Conservation (phyloP, 2,888 invertebrate genomes). For the Drosophila testacea region DNA sequence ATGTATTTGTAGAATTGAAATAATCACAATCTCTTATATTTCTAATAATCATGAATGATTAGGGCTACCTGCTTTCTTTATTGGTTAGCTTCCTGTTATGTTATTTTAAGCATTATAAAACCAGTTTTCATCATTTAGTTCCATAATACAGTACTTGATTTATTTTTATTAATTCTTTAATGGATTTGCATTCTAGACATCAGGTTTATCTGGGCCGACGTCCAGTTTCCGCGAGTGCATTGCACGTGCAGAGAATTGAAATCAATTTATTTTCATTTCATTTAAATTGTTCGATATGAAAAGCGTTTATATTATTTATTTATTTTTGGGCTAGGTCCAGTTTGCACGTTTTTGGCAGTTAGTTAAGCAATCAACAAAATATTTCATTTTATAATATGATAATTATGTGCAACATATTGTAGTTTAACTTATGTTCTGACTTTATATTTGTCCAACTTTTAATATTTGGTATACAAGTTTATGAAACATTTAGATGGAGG, state of each 20-base stretch:
- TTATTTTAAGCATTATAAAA: background rate
- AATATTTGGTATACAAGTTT: too few relatives aligned
- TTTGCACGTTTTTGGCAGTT: background rate
- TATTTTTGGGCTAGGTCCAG: background rate
- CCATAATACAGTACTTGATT: background rate
- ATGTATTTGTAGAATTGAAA: background rate
- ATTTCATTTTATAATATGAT: background rate
- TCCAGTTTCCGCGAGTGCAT: conserved; percentile 47
- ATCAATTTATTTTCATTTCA: conserved; percentile 57
- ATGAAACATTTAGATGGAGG: too few relatives aligned
- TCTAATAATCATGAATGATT: background rate
- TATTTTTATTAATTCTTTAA: conserved; percentile 7
- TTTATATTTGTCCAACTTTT: too few relatives aligned
- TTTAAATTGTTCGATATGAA: conserved; percentile 25
- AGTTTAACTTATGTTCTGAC: too few relatives aligned
- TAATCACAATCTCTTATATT: background rate
- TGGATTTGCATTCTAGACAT: conserved; percentile 14
- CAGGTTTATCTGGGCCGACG: conserved; percentile 24
- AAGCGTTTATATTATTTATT: background rate
- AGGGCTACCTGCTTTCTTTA: too few relatives aligned
- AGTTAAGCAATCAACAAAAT: background rate
- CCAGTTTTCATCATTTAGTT: background rate
- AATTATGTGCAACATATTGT: too few relatives aligned
- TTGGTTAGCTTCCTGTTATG: too few relatives aligned
- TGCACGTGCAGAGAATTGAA: conserved; percentile 71